Evolutionary conservation across 2,888 invertebrate species (phyloP).

Genomic region (Plebejus melissa): DNA sequence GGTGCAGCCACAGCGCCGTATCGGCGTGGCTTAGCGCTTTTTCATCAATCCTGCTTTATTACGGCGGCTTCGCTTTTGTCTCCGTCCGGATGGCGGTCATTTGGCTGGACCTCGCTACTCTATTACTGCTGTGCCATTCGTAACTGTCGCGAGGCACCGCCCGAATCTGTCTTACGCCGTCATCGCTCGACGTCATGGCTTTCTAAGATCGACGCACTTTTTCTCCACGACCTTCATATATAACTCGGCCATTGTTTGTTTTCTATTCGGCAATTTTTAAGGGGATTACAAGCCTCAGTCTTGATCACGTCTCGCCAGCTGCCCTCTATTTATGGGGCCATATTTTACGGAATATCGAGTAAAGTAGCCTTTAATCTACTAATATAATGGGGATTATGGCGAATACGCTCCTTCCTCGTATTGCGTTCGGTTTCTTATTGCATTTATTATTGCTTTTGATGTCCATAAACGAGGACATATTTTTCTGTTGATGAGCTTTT

Average conservation of each 20-base stretch:
- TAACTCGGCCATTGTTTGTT: conserved; percentile 51
- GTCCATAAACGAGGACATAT: conserved; percentile 30
- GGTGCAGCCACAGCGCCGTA: conserved; percentile 54
- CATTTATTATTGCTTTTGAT: conserved; percentile 49
- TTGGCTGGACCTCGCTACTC: conserved; percentile 71
- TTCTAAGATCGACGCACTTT: conserved; percentile 50
- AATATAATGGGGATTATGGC: conserved; percentile 67
- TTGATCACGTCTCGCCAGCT: conserved; percentile 72
- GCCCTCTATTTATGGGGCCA: conserved; percentile 74
- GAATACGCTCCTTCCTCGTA: conserved; percentile 52
- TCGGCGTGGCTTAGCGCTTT: conserved; percentile 81
- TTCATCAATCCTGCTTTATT: conserved; percentile 81
- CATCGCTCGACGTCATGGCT: conserved; percentile 55
- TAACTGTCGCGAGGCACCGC: conserved; percentile 66
- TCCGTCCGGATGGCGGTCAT: conserved; percentile 73
- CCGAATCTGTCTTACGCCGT: conserved; percentile 66
- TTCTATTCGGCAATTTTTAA: conserved; percentile 78
- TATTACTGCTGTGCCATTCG: conserved; percentile 75
- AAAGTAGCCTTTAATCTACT: conserved; percentile 78
- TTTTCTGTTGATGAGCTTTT: conserved; percentile 17
- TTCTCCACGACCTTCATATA: conserved; percentile 37
- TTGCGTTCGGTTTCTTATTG: conserved; percentile 67
- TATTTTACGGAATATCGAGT: conserved; percentile 78
- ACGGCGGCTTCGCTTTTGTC: conserved; percentile 75
- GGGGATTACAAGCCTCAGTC: conserved; percentile 64